Evolutionary conservation across 2,888 invertebrate genomes (phyloP), one percentile per base, ranked within the genome.

Genomic region (Caenorhabditis panamensis): DNA sequence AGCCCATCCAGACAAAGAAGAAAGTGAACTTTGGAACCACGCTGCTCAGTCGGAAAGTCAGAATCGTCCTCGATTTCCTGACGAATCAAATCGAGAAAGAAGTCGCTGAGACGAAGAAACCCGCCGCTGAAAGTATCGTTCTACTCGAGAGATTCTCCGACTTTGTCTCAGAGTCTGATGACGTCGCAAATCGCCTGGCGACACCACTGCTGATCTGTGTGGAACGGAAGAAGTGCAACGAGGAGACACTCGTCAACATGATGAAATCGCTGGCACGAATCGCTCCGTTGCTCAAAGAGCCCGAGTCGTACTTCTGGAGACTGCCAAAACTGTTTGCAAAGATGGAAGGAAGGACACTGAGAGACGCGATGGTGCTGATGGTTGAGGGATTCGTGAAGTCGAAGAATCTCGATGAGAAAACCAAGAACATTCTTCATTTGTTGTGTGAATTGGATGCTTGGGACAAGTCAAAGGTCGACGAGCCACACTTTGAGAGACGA

Each of bases 391-490:
- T 85, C 49, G 78, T 63, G 20, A 41, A 71, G 28, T 79, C 82
- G 13, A 73, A 75, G 18, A 28, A 58, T 36, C 31, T 72, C 53
- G 78, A 77, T 36, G 72, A 76, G 62, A 54, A 73, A 16, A 61
- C 72, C 6, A 41, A 28, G 59, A 31, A 72, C 6, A 28, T 73
- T 37, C 63, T 82, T 13, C 78, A 67, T 36, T 24, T 67, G 24
- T 24, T 79, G 8, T 83, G 87, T 8, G 86, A 95, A 91, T 93
- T 97, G 87, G 97, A 97, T 92, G 94, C 96, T 0, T 96, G 94
- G 93, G 95, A 97, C 91, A 93, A 93, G 54, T 94, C 94, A 82
- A 95, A 95, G 94, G 93, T 97, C n/a, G 96, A 97, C 87, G 96
- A 97, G 90, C 96, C 97, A 0, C 96, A 97, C 92, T 96, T 95